Conservation (phyloP, 2,113 vertebrate genomes). For the Anarhynchus alexandrinus region DNA sequence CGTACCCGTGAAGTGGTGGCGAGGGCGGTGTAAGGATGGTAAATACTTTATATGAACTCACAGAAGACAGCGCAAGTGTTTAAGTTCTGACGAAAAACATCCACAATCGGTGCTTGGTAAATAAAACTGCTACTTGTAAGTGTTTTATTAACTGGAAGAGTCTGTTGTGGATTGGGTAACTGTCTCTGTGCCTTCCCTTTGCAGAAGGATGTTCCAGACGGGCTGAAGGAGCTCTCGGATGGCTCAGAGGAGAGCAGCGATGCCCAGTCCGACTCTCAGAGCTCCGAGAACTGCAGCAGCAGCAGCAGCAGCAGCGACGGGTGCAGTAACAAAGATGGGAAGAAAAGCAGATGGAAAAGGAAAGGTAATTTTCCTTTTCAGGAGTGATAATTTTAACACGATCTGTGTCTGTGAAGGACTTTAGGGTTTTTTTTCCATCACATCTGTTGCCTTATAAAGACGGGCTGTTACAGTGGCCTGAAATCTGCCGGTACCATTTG, state of each 20-base stretch:
- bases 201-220: conserved; percentile 90
- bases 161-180: background rate
- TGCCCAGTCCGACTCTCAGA: conserved; percentile 83
- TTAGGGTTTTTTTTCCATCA: fast-evolving
- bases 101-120: fast-evolving
- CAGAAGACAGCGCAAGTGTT: fast-evolving
- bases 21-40: fast-evolving
- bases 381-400: fast-evolving
- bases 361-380: conserved; percentile 77
- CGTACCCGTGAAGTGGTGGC: fast-evolving
- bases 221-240: conserved; percentile 86
- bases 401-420: background rate
- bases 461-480: background rate
- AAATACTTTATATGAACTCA: fast-evolving
- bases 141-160: fast-evolving
- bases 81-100: background rate
- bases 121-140: fast-evolving
- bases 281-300: conserved; percentile 79
- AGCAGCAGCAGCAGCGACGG: conserved; percentile 73
- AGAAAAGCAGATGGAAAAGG: conserved; percentile 87
- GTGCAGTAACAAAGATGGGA: conserved; percentile 75
- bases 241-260: conserved; percentile 90
- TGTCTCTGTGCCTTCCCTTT: background rate
- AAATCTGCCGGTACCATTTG: fast-evolving
- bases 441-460: background rate